A percentile compares a stretch with the other conserved stretches of the same genome.
phyloP scores from a whole-genome alignment of 2,797 vertebrate species.

The Hephaestus fuliginosus region DNA sequence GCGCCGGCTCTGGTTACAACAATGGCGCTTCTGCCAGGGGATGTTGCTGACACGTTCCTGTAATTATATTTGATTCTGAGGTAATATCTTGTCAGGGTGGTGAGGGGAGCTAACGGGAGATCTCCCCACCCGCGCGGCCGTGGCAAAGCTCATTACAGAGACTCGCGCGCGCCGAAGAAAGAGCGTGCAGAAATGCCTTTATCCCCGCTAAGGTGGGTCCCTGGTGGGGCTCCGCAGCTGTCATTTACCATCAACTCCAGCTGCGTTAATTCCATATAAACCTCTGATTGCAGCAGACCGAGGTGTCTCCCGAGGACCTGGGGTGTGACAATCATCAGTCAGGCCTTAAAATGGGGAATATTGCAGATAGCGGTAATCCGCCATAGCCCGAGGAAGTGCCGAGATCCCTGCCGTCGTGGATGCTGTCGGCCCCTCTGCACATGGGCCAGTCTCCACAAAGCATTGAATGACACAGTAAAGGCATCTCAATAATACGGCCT shows the following conservation, averaged over 20 bases:
- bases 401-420: constrained; percentile 58
- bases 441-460: constrained; percentile 20
- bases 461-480: constrained; percentile 26
- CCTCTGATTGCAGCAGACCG: constrained; percentile 65
- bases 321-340: constrained; percentile 68
- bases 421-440: constrained; percentile 45
- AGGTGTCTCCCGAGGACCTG: constrained; percentile 59
- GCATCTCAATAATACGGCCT: constrained; percentile 26
- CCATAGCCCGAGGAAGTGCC: constrained; percentile 46
- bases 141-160: constrained; percentile 76
- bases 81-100: constrained; percentile 67
- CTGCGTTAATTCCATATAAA: constrained; percentile 78
- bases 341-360: constrained; percentile 65
- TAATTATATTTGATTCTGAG: constrained; percentile 75
- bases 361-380: constrained; percentile 69
- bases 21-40: constrained; percentile 24
- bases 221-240: constrained; percentile 77
- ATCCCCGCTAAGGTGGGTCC: constrained; percentile 68
- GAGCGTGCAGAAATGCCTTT: constrained; percentile 68
- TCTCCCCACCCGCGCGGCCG: constrained; percentile 66
- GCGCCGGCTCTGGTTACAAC: constrained; percentile 33
- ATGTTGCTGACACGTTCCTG: constrained; percentile 61
- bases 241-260: constrained; percentile 76
- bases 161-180: constrained; percentile 52
- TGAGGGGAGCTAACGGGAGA: constrained; percentile 57